phyloP scores from a whole-genome alignment of 2,797 vertebrate genomes.

The Coregonus suidteri region DNA sequence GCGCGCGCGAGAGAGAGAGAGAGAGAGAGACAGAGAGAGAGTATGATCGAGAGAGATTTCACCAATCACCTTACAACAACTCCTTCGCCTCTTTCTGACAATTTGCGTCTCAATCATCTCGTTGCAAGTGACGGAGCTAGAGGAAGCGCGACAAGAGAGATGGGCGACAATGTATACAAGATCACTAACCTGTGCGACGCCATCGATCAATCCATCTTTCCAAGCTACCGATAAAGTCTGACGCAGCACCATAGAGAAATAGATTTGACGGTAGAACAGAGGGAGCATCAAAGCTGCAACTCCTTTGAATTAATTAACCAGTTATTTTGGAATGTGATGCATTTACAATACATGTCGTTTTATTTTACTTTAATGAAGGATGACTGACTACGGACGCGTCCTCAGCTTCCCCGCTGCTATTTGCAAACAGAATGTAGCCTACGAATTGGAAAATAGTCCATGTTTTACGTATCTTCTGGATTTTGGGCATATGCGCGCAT shows the following conservation, averaged over 20 bases:
- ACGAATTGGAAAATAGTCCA: not conserved
- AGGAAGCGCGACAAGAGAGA: not conserved
- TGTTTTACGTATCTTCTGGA: not conserved
- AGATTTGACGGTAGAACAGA: not conserved
- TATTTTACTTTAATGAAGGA: not conserved
- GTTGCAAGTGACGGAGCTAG: not conserved
- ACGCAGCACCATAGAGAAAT: not conserved
- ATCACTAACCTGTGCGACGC: not conserved
- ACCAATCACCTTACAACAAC: not conserved
- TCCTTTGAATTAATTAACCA: not conserved
- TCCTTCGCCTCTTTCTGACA: not conserved
- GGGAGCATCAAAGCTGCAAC: not conserved
- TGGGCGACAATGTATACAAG: not conserved
- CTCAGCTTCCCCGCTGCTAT: not conserved
- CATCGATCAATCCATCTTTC: not conserved
- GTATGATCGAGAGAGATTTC: not conserved
- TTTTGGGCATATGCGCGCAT: not conserved
- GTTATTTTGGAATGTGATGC: not conserved
- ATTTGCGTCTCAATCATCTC: constrained; percentile 2
- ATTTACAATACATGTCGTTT: not conserved
- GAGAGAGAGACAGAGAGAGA: not conserved
- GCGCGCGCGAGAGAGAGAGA: not conserved
- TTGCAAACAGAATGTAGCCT: not conserved
- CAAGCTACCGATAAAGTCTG: not conserved
- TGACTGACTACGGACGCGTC: not conserved